Evolutionary conservation across 2,888 invertebrate species (phyloP), one percentile per base, ranked within the genome.

Genomic region (Eupithecia vulgata): DNA sequence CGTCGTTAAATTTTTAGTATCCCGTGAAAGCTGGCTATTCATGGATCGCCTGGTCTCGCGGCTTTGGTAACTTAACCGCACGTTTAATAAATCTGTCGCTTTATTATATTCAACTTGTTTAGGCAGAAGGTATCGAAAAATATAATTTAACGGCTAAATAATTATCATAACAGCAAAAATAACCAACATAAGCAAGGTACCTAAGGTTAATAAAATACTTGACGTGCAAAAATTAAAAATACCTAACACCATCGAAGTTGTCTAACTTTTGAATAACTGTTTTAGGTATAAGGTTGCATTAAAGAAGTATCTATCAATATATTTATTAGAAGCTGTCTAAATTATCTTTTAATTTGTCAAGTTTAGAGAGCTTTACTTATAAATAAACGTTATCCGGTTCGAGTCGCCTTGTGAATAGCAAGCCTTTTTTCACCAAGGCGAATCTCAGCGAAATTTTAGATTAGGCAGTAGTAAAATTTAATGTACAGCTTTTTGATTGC

Each of bases 371-470:
- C 40, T 40, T 40, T 30, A 4, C 4, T 40, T 0, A 40, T 17
- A 45, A 45, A 15, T 0, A n/a, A 48, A n/a, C n/a, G 1, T 52
- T 21, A 4, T 52, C 10, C 13, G 21, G 21, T 25, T 10, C 4
- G 10, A 52, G 48, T 57, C 80, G 81, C 42, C 45, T 52, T 59
- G 45, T 84, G 82, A 81, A 84, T 68, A 83, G 79, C 74, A 68
- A 30, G 83, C 87, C 75, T 88, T 84, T 84, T 74, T 48, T 76
- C 71, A 82, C 78, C 74, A 82, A 83, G 82, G 92, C 92, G 87
- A 93, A 93, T 91, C 87, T 88, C 84, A 85, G 93, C 93, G 82
- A 94, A 93, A 91, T 89, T 90, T 88, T 48, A 92, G 92, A 93
- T 94, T 91, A 91, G 89, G 82, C 81, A 80, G 89, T 85, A 88